Evolutionary conservation across 2,888 invertebrate species (phyloP).

Genomic region (Trissonchulus latispiculum): DNA sequence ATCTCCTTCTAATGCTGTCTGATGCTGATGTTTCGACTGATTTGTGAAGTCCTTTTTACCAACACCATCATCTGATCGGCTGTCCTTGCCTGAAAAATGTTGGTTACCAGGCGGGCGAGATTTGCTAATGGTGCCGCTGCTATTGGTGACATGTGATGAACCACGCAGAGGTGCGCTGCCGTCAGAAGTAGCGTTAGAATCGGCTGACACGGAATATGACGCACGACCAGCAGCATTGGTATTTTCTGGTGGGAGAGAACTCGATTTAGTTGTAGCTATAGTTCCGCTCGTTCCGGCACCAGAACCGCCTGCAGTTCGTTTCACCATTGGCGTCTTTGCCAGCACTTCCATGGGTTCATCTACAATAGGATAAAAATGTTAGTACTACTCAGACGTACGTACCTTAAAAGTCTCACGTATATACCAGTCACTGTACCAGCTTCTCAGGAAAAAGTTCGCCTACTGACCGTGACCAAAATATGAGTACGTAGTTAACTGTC

Average conservation of each 20-base stretch:
- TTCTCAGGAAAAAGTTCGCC: too few species aligned
- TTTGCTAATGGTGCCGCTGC: constrained; percentile 33
- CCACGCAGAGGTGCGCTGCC: constrained; percentile 31
- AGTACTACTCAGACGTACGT: too few species aligned
- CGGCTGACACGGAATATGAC: too few species aligned
- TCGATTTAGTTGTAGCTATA: neutral
- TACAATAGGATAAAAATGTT: too few species aligned
- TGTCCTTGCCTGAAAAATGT: neutral
- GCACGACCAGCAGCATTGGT: neutral
- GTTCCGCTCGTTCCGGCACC: too few species aligned
- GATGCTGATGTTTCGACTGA: neutral
- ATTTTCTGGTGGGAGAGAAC: neutral
- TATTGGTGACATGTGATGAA: constrained; percentile 10
- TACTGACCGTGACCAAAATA: too few species aligned
- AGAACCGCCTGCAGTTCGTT: neutral
- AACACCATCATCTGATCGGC: neutral
- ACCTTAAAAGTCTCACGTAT: too few species aligned
- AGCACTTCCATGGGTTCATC: neutral
- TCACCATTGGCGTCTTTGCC: neutral
- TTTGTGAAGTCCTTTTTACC: too few species aligned
- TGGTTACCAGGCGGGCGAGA: constrained; percentile 33
- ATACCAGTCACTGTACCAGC: too few species aligned
- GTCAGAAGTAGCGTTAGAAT: too few species aligned
- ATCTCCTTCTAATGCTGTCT: neutral
- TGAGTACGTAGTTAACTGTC: too few species aligned